A percentile compares a stretch with the other conserved stretches of the same genome.
Evolutionary conservation across 2,797 vertebrate genomes (phyloP).

Genomic region (Echeneis naucrates): DNA sequence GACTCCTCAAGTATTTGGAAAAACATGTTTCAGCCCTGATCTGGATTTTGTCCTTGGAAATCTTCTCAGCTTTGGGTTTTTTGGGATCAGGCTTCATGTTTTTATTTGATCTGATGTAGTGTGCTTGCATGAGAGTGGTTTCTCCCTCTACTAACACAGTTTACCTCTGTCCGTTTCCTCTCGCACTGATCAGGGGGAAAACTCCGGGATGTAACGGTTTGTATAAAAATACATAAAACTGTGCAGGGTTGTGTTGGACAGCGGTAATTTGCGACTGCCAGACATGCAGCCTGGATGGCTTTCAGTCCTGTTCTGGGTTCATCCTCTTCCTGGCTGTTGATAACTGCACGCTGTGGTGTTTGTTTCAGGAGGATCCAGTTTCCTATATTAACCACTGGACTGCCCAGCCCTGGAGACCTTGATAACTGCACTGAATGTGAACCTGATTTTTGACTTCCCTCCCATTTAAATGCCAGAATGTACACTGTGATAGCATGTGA

Average conservation of each 20-base stretch:
- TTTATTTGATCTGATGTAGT: slow-evolving; percentile 42
- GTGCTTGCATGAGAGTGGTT: slow-evolving; percentile 70
- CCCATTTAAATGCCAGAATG: slow-evolving; percentile 53
- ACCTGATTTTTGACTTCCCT: slow-evolving; percentile 44
- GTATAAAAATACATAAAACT: not conserved
- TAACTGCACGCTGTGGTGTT: slow-evolving; percentile 73
- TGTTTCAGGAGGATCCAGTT: slow-evolving; percentile 65
- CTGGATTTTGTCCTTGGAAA: slow-evolving; percentile 18
- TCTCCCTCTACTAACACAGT: slow-evolving; percentile 70
- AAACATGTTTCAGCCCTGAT: slow-evolving; percentile 21
- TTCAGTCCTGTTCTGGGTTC: slow-evolving; percentile 49
- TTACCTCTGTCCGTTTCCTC: slow-evolving; percentile 48
- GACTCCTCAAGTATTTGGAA: slow-evolving; percentile 57
- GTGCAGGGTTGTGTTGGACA: slow-evolving; percentile 22
- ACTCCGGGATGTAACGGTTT: slow-evolving; percentile 32
- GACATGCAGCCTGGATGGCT: slow-evolving; percentile 40
- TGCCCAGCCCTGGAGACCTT: slow-evolving; percentile 41
- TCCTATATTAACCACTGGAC: slow-evolving; percentile 63
- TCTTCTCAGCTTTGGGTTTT: slow-evolving; percentile 12
- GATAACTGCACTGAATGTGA: slow-evolving; percentile 65
- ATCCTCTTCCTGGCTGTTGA: slow-evolving; percentile 58
- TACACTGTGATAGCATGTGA: slow-evolving; percentile 17
- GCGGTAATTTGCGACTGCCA: slow-evolving; percentile 19
- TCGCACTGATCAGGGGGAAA: slow-evolving; percentile 65
- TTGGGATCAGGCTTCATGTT: slow-evolving; percentile 13